These are phyloP conservation scores for Synanthedon formicaeformis DNA, from an alignment of 2,888 invertebrate genomes.

Conservation along the genomic window DNA sequence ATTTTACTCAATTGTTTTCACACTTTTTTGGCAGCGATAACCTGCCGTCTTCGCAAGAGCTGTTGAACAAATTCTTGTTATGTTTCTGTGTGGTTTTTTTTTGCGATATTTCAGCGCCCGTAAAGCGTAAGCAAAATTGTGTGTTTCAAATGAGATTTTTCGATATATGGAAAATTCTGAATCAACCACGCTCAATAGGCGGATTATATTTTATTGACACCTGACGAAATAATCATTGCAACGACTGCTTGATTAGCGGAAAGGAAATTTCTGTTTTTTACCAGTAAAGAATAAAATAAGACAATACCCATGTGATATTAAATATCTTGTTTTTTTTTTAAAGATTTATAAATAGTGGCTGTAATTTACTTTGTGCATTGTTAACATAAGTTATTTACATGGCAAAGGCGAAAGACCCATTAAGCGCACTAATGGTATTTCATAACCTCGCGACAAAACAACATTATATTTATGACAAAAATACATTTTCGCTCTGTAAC, in stretches of 20 bases:
- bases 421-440: slow-evolving; percentile 1
- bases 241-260: neutral
- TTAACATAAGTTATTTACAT: neutral
- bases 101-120: neutral
- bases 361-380: no score
- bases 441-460: slow-evolving; percentile 3
- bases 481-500: slow-evolving; percentile 3
- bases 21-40: no score
- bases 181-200: no score
- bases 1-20: neutral
- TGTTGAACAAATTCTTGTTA: no score
- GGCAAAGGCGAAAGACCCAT: neutral
- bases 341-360: no score
- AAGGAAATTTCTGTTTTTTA: no score
- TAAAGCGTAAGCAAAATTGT: neutral
- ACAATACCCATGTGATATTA: no score
- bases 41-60: no score
- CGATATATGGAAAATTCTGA: neutral
- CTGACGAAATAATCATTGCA: neutral
- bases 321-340: no score
- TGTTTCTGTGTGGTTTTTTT: neutral
- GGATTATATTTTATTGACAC: neutral
- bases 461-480: slow-evolving; percentile 2
- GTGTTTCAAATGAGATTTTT: neutral
- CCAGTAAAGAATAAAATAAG: no score